Evolutionary conservation across 2,113 vertebrate genomes (phyloP), one percentile per base, ranked within the genome.

Genomic region (Todiramphus saurophagus): DNA sequence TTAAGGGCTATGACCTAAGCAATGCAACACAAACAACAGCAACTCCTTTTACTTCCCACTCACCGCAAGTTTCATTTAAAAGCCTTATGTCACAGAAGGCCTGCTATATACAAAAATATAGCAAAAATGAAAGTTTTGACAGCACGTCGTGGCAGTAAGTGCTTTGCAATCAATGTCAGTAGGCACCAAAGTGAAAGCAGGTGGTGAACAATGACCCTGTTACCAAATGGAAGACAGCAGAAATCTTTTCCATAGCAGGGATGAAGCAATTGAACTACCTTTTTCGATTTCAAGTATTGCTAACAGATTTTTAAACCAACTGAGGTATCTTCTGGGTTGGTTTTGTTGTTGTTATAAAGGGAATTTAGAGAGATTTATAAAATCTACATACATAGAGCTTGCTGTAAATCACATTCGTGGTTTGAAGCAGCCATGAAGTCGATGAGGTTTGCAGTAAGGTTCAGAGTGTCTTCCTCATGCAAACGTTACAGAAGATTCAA

Each of bases 181-280:
- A 41, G 33, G 62, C 68, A 87, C 46, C 62, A n/a, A 50, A 92
- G 83, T 35, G 87, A 90, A 89, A 96, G 86, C 91, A 96, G 92
- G 91, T 79, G 94, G 90, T 89, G 87, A 96, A 85, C 92, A 68
- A 96, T 74, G 97, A 93, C 64, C 81, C 80, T 64, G 89, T 58
- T 90, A 68, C 28, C 74, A 83, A 94, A 91, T 2, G 12, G 51
- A 41, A 83, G 74, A 43, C 44, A 90, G 86, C 83, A 95, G 84
- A 73, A 94, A 96, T 82, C 89, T 87, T 72, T 91, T 86, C 69
- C 35, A 10, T 20, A 81, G 25, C 20, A 93, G 48, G 79, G 15
- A 73, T 46, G 56, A 83, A n/a, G 2, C 27, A 87, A 83, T 51
- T 55, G 10, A 92, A 72, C 33, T 3, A 74, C 19, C 67, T 77